Evolutionary conservation across 64 coral and sea anemone genomes (phyloP).

Genomic region (Anthopleura sola): DNA sequence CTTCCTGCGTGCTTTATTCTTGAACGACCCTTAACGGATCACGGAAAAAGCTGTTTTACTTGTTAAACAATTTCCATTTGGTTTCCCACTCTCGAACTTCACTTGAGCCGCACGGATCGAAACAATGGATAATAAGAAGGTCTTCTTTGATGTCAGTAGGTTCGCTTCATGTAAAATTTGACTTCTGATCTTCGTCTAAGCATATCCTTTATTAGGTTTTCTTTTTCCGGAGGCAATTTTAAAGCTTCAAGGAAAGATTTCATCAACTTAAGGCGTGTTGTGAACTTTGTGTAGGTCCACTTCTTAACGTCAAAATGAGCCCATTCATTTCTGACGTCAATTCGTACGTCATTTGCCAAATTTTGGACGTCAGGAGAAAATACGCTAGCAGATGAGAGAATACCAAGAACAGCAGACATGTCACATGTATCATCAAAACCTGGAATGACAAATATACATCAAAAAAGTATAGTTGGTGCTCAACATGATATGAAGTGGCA

Average conservation of each 20-base stretch:
- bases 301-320: slow-evolving; percentile 43
- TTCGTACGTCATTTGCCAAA: slow-evolving; percentile 28
- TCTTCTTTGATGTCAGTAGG: too few species aligned
- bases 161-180: too few species aligned
- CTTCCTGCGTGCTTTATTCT: too few species aligned
- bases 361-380: slow-evolving; percentile 36
- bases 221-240: slow-evolving; percentile 16
- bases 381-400: slow-evolving; percentile 29
- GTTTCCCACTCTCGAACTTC: too few species aligned
- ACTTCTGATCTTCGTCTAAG: too few species aligned
- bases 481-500: too few species aligned
- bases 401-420: slow-evolving; percentile 56
- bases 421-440: slow-evolving; percentile 59
- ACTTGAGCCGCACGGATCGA: too few species aligned
- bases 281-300: slow-evolving; percentile 28
- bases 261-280: slow-evolving; percentile 40
- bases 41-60: too few species aligned
- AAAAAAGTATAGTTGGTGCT: too few species aligned
- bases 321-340: slow-evolving; percentile 46
- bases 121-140: too few species aligned
- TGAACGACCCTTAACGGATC: too few species aligned
- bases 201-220: neutral
- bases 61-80: too few species aligned
- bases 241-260: slow-evolving; percentile 24
- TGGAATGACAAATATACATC: neutral